A percentile compares a stretch with the other conserved stretches of the same genome.
Evolutionary conservation across 2,888 invertebrate species (phyloP).

Genomic region (Sisyra terminalis): DNA sequence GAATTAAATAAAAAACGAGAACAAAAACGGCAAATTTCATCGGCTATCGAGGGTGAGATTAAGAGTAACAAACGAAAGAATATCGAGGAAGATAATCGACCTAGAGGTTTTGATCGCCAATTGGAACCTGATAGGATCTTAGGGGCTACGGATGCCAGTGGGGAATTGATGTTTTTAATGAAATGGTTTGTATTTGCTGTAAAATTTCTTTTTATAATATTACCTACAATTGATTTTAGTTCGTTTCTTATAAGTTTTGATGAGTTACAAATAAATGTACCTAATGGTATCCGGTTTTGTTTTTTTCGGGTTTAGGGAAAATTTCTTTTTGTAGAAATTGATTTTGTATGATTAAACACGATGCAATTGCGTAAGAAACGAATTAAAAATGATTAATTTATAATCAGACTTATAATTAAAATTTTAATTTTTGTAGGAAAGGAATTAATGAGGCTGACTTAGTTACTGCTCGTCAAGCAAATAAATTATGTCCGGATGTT

Average conservation of each 20-base stretch:
- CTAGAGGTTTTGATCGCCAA: constrained; percentile 62
- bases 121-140: constrained; percentile 73
- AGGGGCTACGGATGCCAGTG: constrained; percentile 79
- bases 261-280: too few species aligned
- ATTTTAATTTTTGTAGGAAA: constrained; percentile 26
- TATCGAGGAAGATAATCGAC: constrained; percentile 26
- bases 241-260: neutral
- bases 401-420: too few species aligned
- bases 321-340: too few species aligned
- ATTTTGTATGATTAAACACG: too few species aligned
- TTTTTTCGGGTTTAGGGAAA: too few species aligned
- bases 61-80: constrained; percentile 22
- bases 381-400: too few species aligned
- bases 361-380: too few species aligned
- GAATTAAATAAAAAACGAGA: constrained; percentile 5
- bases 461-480: constrained; percentile 41
- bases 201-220: too few species aligned
- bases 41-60: constrained; percentile 11
- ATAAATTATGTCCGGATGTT: constrained; percentile 40
- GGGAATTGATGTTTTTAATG: constrained; percentile 75
- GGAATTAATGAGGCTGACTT: constrained; percentile 47
- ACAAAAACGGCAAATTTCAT: neutral
- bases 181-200: constrained; percentile 66
- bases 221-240: too few species aligned
- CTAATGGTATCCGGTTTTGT: too few species aligned